Evolutionary conservation across 2,797 vertebrate genomes (phyloP).

Genomic region (Pipistrellus nathusii): DNA sequence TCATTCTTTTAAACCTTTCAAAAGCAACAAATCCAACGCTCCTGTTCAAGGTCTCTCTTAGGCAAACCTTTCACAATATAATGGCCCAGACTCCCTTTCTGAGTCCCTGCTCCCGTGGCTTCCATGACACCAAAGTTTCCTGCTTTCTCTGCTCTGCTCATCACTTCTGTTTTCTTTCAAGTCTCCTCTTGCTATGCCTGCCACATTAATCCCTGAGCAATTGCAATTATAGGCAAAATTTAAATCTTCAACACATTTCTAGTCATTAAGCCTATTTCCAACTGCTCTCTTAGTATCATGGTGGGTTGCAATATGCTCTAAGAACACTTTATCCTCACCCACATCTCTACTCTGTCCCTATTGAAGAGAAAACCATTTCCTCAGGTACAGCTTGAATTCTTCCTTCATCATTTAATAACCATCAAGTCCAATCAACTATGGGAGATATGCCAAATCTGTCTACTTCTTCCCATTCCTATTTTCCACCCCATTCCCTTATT

Average conservation of each 20-base stretch:
- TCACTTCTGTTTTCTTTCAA: neutral
- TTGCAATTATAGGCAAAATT: neutral
- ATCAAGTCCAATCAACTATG: neutral
- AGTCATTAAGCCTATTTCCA: neutral
- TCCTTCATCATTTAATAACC: neutral
- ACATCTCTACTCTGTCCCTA: neutral
- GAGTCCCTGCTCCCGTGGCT: neutral
- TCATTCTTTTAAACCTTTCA: slow-evolving; percentile 12
- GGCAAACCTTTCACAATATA: neutral
- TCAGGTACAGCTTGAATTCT: neutral
- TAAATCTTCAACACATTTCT: neutral
- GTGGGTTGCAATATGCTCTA: neutral
- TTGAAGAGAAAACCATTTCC: neutral
- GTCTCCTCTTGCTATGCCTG: neutral
- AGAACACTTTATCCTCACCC: neutral
- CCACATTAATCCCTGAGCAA: neutral
- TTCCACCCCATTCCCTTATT: neutral
- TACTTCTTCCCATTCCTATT: neutral
- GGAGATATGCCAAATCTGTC: neutral
- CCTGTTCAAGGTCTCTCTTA: neutral
- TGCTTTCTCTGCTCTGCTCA: neutral
- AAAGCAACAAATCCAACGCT: neutral
- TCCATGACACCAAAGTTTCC: neutral
- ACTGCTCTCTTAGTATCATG: neutral
- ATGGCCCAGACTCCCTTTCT: neutral